Percentiles rank a stretch among this genome's conserved stretches.
These are phyloP conservation scores for Micrasema longulum DNA, from an alignment of 1,140 invertebrate species.

Conservation along the genomic window DNA sequence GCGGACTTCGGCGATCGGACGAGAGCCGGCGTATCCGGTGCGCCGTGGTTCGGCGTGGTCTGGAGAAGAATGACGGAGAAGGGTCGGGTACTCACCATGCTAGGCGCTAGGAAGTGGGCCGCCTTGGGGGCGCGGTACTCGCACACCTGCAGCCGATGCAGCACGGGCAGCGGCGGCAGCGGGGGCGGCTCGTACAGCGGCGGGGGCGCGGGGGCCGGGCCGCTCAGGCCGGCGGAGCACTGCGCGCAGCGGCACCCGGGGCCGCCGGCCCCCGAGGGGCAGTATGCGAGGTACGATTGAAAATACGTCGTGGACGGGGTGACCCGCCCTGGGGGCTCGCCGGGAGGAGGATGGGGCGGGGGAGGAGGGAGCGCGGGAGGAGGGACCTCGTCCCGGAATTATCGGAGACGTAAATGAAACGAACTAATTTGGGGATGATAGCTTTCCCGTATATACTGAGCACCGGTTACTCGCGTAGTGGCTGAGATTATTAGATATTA, in stretches of 20 bases:
- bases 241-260: conserved; percentile 46
- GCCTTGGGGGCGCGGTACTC: conserved; percentile 64
- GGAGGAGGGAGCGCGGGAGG: background rate
- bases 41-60: background rate
- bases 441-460: no score
- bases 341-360: background rate
- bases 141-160: conserved; percentile 44
- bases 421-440: no score
- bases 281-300: conserved; percentile 55
- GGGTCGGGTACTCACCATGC: conserved; percentile 64
- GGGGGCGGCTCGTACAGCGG: conserved; percentile 57
- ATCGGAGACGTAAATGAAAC: no score
- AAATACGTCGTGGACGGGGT: conserved; percentile 53
- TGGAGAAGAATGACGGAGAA: background rate
- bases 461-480: background rate
- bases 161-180: conserved; percentile 57
- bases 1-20: conserved; percentile 59
- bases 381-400: no score
- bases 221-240: conserved; percentile 35
- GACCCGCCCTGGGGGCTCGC: conserved; percentile 33
- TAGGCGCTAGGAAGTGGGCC: conserved; percentile 65
- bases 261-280: conserved; percentile 52
- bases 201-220: conserved; percentile 47
- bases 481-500: background rate
- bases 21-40: conserved; percentile 66